Conservation (phyloP, 2,113 vertebrate genomes). For the Chiloscyllium plagiosum region DNA sequence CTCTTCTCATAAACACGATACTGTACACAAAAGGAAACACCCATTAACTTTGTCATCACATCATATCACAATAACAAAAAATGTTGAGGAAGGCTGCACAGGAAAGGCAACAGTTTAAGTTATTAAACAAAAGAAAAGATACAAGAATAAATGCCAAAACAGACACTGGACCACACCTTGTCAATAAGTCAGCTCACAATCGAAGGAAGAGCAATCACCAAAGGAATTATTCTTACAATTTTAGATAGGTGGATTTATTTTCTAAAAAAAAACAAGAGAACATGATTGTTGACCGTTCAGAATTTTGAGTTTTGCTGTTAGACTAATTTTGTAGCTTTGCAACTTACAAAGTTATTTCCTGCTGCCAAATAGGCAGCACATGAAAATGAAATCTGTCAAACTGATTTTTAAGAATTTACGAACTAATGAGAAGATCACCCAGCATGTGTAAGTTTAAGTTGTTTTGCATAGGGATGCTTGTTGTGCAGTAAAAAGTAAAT, state of each 20-base stretch:
- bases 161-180: conserved; percentile 32
- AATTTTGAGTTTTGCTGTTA: background rate
- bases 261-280: conserved; percentile 33
- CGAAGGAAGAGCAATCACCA: conserved; percentile 37
- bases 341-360: background rate
- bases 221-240: conserved; percentile 33
- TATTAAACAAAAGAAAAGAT: conserved; percentile 37
- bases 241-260: conserved; percentile 30
- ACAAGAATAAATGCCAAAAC: conserved; percentile 37
- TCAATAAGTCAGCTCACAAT: conserved; percentile 34
- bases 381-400: background rate
- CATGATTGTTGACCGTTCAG: conserved; percentile 27
- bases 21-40: conserved; percentile 38
- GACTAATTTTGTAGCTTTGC: conserved; percentile 17
- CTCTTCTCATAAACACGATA: conserved; percentile 31
- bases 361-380: background rate
- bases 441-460: background rate
- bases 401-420: conserved; percentile 6
- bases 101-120: conserved; percentile 33
- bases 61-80: conserved; percentile 36
- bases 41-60: conserved; percentile 35
- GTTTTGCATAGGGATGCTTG: background rate
- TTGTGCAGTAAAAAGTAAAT: conserved; percentile 16
- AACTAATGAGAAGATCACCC: background rate
- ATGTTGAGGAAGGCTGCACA: conserved; percentile 36